These are phyloP conservation scores for Himalopsyche japonica DNA, from an alignment of 2,888 invertebrate species.

Conservation along the genomic window DNA sequence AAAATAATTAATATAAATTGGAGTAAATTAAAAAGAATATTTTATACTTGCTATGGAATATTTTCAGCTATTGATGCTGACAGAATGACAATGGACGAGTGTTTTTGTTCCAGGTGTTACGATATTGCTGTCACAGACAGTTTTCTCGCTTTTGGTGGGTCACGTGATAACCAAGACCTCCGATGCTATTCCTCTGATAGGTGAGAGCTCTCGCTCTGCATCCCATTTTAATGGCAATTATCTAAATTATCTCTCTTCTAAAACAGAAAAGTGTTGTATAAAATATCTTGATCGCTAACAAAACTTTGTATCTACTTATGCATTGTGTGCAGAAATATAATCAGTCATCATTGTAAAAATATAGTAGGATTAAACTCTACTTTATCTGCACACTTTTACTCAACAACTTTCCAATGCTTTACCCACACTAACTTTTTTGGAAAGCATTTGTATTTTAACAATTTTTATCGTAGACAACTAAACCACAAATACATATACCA, in stretches of 20 bases:
- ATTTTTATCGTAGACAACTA: too few species aligned
- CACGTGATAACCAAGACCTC: slow-evolving; percentile 99
- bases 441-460: background rate
- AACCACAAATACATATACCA: too few species aligned
- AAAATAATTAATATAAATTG: background rate
- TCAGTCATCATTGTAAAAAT: background rate
- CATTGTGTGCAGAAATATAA: background rate
- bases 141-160: slow-evolving; percentile 98
- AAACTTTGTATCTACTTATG: background rate
- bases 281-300: background rate
- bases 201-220: slow-evolving; percentile 58
- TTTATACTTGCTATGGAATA: background rate
- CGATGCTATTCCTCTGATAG: slow-evolving; percentile 98
- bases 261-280: slow-evolving; percentile 19
- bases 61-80: background rate
- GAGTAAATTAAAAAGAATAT: background rate
- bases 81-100: slow-evolving; percentile 42
- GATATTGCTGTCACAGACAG: slow-evolving; percentile 98
- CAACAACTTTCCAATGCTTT: background rate
- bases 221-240: slow-evolving; percentile 35
- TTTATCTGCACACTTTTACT: background rate
- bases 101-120: slow-evolving; percentile 85
- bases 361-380: background rate
- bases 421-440: background rate
- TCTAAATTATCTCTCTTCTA: slow-evolving; percentile 27